phyloP scores from a whole-genome alignment of 2,797 vertebrate genomes.

The Malurus splendens region DNA sequence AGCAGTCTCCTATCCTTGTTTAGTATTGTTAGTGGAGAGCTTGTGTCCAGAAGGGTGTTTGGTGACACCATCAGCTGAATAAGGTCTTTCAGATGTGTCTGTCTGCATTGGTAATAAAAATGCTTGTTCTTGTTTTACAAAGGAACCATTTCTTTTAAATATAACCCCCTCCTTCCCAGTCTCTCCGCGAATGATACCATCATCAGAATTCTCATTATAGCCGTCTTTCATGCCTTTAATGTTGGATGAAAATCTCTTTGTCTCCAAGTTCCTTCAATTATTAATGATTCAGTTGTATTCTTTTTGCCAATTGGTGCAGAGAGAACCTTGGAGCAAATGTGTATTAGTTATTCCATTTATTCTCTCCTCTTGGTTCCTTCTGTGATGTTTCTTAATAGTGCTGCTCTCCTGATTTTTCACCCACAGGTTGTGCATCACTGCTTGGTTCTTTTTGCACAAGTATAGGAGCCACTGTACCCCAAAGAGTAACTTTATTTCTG shows the following conservation, averaged over 20 bases:
- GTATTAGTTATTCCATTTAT: conserved; percentile 18
- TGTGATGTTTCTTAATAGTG: background rate
- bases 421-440: background rate
- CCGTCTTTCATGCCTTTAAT: conserved; percentile 16
- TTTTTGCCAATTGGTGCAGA: conserved; percentile 40
- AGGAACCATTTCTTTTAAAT: conserved; percentile 39
- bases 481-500: background rate
- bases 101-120: conserved; percentile 8
- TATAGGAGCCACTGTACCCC: background rate
- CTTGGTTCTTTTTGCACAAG: background rate
- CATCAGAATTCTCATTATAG: conserved; percentile 18
- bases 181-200: background rate
- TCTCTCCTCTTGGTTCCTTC: background rate
- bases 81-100: conserved; percentile 49
- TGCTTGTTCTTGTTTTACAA: conserved; percentile 40
- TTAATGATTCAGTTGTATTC: conserved; percentile 34
- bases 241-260: conserved; percentile 42
- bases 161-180: background rate
- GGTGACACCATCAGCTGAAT: conserved; percentile 48
- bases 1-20: conserved; percentile 40
- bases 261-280: conserved; percentile 41
- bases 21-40: conserved; percentile 24
- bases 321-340: conserved; percentile 16
- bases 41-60: conserved; percentile 35
- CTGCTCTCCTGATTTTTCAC: background rate